Evolutionary conservation across 2,888 invertebrate species (phyloP), one percentile per base, ranked within the genome.

Genomic region (Drosophila incognita): DNA sequence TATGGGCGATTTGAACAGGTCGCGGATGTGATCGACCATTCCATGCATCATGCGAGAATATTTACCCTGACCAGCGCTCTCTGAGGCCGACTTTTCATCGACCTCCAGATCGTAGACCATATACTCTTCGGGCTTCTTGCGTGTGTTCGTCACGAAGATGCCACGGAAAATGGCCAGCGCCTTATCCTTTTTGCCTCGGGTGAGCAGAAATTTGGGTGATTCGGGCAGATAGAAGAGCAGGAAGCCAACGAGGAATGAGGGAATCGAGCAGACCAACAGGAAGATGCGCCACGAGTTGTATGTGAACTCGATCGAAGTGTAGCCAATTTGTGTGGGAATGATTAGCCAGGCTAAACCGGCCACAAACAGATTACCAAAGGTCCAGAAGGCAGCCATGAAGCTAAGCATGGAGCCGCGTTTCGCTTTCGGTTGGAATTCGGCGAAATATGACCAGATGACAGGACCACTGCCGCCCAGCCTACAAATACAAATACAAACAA

Each of bases 361-460:
- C 67, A 98, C 98, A 91, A 98, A 96, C 81, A 98, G 94, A 93
- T 98, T 98, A 81, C 98, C 98, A 86, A 98, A 95, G 68, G 98
- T 98, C 98, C 98, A 98, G 93, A 98, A 98, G 61, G 98, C 98
- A 69, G 98, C 98, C 96, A 98, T 97, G 92, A 97, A 97, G 87
- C 97, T 97, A 85, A 98, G 94, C 98, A 98, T 98, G 62, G 97
- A 96, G 60, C 98, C 98, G 83, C 98, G 95, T 92, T 97, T 97
- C 83, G 96, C 95, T 93, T 97, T 97, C 67, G 98, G 98, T 93
- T 98, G 98, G 93, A 98, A 98, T 94, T 98, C 98, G 73, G 97
- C 97, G 93, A 97, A 98, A 94, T 98, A 98, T 29, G 98, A 97
- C 97, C 98, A 98, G 93, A 98, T 97, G 80, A 98, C 98, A 70